phyloP scores from a whole-genome alignment of 2,888 invertebrate genomes.

The Amphipoea lucens region DNA sequence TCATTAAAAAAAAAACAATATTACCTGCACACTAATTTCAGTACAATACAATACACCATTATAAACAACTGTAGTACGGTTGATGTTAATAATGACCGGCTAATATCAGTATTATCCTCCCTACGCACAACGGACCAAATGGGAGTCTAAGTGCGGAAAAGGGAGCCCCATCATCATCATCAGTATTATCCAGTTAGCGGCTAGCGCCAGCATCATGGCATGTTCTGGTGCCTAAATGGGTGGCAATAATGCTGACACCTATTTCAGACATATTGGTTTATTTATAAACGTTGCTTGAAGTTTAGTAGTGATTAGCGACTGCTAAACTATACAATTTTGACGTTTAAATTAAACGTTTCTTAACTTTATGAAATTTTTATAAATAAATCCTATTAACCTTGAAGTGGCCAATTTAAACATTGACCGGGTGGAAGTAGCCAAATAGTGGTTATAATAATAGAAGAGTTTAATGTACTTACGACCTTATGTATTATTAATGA shows the following conservation, averaged over 20 bases:
- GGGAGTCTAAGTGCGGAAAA: too few relatives aligned
- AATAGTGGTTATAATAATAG: constrained; percentile 7
- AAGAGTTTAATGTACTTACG: constrained; percentile 57
- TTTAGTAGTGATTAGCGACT: not conserved
- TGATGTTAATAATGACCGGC: not conserved
- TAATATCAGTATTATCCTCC: not conserved
- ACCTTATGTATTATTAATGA: constrained; percentile 41
- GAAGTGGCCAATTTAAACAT: not conserved
- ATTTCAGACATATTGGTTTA: not conserved
- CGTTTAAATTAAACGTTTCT: not conserved
- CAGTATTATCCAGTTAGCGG: not conserved
- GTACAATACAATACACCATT: not conserved
- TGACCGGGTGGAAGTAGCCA: not conserved
- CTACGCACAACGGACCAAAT: too few relatives aligned
- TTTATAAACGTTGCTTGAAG: not conserved
- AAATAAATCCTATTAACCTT: not conserved
- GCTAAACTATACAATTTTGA: not conserved
- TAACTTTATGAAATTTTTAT: not conserved
- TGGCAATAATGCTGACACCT: not conserved
- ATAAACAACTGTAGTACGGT: not conserved
- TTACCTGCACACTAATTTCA: not conserved
- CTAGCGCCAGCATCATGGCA: not conserved
- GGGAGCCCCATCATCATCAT: too few relatives aligned
- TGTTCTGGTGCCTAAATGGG: not conserved
- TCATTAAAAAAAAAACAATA: too few relatives aligned